Evolutionary conservation across 2,888 invertebrate genomes (phyloP), one percentile per base, ranked within the genome.

Genomic region (Alsophila aescularia): DNA sequence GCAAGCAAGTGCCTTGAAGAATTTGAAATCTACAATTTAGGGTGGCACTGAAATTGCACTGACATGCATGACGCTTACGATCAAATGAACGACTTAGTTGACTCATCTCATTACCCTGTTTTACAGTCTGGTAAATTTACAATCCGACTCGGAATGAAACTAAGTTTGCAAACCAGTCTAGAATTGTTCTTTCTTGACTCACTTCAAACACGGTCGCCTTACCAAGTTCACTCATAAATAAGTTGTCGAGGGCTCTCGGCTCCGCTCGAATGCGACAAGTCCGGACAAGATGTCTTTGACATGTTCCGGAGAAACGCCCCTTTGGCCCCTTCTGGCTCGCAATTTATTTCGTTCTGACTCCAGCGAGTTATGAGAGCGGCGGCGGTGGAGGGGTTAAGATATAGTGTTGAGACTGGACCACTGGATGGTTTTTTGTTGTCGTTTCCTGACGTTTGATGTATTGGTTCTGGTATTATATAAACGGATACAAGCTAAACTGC

Each of bases 211-310:
- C 50, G 58, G 59, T 57, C 50, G 61, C 69, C 36, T 21, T 67
- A 69, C 64, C 68, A 77, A 81, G 79, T 79, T 80, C 78, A 60
- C 79, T 82, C 82, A 81, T 83, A 85, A 84, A 84, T 84, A 83
- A 81, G 78, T 81, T 79, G 79, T 75, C 64, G 65, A 81, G 81
- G 60, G 73, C 68, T 58, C 82, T 83, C 66, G 52, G 68, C 70
- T 58, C 64, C 71, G 65, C 75, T 76, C 72, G 70, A 74, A 76
- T 72, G 70, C 71, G 51, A 60, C 60, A 52, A 59, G 51, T 55
- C 62, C 52, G 54, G 70, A 73, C 74, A 73, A 76, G 78, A 78
- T 70, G 73, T 63, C 66, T 70, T 69, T 72, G 70, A 72, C 72
- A 67, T 69, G 64, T 66, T 59, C 62, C 57, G 56, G 44, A 58